A percentile compares a stretch with the other conserved stretches of the same genome.
Evolutionary conservation across 1,140 invertebrate genomes (phyloP).

Genomic region (Drosophila tsacasi): DNA sequence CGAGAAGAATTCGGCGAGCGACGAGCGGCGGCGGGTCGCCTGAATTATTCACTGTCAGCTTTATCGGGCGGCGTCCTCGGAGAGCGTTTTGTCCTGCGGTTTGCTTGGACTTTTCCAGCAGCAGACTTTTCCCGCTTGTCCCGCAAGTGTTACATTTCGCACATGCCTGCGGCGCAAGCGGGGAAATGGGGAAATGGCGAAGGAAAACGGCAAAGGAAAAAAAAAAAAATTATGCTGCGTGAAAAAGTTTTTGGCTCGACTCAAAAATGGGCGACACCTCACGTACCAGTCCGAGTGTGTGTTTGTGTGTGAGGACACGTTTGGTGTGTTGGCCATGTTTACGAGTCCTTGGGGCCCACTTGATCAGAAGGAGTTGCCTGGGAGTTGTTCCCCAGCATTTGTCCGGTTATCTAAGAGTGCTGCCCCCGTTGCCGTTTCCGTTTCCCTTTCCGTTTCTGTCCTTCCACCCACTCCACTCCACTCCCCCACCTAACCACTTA

Average conservation of each 20-base stretch:
- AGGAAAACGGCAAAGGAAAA: background rate
- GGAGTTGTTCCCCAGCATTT: slow-evolving; percentile 67
- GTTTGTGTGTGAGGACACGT: slow-evolving; percentile 42
- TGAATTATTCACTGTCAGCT: slow-evolving; percentile 49
- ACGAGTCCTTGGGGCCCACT: slow-evolving; percentile 79
- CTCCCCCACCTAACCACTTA: slow-evolving; percentile 23
- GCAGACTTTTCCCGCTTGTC: slow-evolving; percentile 19
- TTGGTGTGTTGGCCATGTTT: slow-evolving; percentile 70
- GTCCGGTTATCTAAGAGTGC: slow-evolving; percentile 33
- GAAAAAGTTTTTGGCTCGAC: slow-evolving; percentile 53
- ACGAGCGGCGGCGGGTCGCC: slow-evolving; percentile 5
- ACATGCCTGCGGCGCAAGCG: slow-evolving; percentile 49
- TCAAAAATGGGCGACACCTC: slow-evolving; percentile 76
- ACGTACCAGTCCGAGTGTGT: slow-evolving; percentile 36
- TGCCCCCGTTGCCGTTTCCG: background rate
- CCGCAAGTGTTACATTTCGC: slow-evolving; percentile 49
- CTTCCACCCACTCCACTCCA: background rate
- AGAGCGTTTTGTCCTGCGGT: slow-evolving; percentile 55
- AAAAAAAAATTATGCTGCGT: slow-evolving; percentile 62
- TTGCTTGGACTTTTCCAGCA: slow-evolving; percentile 22
- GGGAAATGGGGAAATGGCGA: slow-evolving; percentile 12
- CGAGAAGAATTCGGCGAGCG: slow-evolving; percentile 1
- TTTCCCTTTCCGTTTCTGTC: slow-evolving; percentile 14
- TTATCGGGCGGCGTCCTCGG: slow-evolving; percentile 43
- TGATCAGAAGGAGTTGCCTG: slow-evolving; percentile 79